Percentiles rank a stretch among this genome's conserved stretches.
These are phyloP conservation scores for Drosophila eugracilis DNA, from an alignment of 1,140 invertebrate genomes.

Conservation along the genomic window DNA sequence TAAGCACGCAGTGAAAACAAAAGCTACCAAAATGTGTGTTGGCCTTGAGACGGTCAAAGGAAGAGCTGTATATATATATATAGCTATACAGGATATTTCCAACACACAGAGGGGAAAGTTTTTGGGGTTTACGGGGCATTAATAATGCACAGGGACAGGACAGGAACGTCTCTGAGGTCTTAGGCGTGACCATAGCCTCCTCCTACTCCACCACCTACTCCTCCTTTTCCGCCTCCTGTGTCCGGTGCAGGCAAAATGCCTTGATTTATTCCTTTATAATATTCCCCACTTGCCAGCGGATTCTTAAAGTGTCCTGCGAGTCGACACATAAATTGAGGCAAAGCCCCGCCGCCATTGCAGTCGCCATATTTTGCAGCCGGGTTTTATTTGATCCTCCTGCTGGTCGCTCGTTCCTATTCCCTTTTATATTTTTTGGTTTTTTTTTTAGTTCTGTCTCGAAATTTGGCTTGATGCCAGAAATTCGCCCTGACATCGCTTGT, in stretches of 20 bases:
- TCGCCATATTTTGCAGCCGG: slow-evolving; percentile 55
- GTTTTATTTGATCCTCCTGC: slow-evolving; percentile 37
- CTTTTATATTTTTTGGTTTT: not conserved
- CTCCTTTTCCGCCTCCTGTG: not conserved
- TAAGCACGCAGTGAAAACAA: slow-evolving; percentile 50
- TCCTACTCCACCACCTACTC: not conserved
- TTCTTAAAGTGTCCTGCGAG: slow-evolving; percentile 45
- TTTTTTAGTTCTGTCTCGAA: slow-evolving; percentile 6
- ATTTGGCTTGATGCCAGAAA: slow-evolving; percentile 44
- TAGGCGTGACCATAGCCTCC: slow-evolving; percentile 27
- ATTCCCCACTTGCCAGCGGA: slow-evolving; percentile 23
- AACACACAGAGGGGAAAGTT: not conserved
- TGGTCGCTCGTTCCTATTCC: no score
- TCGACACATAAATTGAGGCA: slow-evolving; percentile 60
- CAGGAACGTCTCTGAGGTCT: not conserved
- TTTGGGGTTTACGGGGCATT: slow-evolving; percentile 27
- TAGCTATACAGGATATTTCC: not conserved
- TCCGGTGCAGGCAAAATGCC: slow-evolving; percentile 46
- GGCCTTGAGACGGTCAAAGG: slow-evolving; percentile 59
- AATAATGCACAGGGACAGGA: slow-evolving; percentile 44
- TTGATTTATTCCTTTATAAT: slow-evolving; percentile 68
- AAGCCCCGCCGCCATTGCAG: slow-evolving; percentile 49
- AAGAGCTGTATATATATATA: slow-evolving; percentile 17
- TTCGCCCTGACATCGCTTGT: slow-evolving; percentile 32
- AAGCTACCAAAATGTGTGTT: slow-evolving; percentile 22